Percentiles rank a stretch among this genome's conserved stretches.
Conservation (phyloP, 2,888 invertebrate genomes). For the Eueremaeus valkanovi region DNA sequence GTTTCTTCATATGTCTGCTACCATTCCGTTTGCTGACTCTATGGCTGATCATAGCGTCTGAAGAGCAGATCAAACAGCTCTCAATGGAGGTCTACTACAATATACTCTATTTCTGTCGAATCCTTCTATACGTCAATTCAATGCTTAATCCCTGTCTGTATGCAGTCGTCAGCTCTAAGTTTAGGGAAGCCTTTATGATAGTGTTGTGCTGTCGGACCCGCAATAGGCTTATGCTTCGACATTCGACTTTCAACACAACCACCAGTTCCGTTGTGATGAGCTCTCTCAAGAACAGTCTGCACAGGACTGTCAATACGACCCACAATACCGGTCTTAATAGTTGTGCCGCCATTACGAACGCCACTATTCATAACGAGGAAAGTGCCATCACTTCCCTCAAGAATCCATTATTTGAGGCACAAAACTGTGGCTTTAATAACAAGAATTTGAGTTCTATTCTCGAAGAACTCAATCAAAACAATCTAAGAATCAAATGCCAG, state of each 20-base stretch:
- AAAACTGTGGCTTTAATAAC: not conserved
- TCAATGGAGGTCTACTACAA: constrained; percentile 77
- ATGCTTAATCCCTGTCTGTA: constrained; percentile 87
- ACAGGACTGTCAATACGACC: not conserved
- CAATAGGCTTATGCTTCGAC: constrained; percentile 32
- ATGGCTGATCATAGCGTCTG: constrained; percentile 75
- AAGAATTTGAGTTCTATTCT: not conserved
- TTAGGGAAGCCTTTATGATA: constrained; percentile 61
- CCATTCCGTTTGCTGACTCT: constrained; percentile 82
- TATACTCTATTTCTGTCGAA: constrained; percentile 75
- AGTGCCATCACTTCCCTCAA: constrained; percentile 9
- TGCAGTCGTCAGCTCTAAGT: constrained; percentile 86
- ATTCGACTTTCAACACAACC: constrained; percentile 42
- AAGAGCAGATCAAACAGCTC: constrained; percentile 63
- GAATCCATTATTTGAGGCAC: constrained; percentile 13
- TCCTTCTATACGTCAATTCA: constrained; percentile 83
- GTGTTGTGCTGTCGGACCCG: constrained; percentile 34
- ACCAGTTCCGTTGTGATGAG: constrained; percentile 34
- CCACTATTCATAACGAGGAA: constrained; percentile 4
- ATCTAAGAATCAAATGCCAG: not conserved
- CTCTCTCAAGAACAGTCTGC: constrained; percentile 38
- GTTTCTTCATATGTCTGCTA: constrained; percentile 82
- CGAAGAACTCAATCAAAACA: constrained; percentile 4
- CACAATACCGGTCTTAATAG: not conserved
- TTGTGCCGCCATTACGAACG: not conserved